A percentile compares a stretch with the other conserved stretches of the same genome.
These are phyloP conservation scores for Sterrhoptilus dennistouni DNA, from an alignment of 2,113 vertebrate species.

Conservation along the genomic window DNA sequence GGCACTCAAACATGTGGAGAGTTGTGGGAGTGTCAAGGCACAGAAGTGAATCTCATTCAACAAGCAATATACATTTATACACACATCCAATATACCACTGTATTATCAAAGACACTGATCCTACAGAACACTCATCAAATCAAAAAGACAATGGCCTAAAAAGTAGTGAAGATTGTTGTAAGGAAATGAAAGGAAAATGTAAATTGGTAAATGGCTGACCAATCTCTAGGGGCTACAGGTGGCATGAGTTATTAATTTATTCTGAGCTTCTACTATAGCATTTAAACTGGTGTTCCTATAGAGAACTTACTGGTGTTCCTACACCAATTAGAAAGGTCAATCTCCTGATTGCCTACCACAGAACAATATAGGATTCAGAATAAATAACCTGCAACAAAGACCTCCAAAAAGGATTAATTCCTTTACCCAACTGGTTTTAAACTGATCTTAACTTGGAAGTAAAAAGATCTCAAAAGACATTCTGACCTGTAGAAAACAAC, in stretches of 20 bases:
- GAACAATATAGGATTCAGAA: background rate
- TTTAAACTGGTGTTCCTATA: background rate
- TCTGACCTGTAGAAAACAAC: background rate
- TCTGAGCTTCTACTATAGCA: background rate
- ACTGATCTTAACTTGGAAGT: background rate
- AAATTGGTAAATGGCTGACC: background rate
- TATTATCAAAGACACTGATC: background rate
- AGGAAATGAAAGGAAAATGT: background rate
- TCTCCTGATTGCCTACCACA: background rate
- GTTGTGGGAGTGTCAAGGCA: background rate
- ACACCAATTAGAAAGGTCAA: background rate
- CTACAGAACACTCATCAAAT: background rate
- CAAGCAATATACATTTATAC: background rate
- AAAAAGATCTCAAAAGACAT: background rate
- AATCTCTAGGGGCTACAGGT: background rate
- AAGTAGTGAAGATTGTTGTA: background rate
- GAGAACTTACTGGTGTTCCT: background rate
- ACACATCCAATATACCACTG: background rate
- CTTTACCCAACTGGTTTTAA: background rate
- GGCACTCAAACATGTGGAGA: background rate
- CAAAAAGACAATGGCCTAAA: background rate
- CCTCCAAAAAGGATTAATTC: background rate
- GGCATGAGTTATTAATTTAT: background rate
- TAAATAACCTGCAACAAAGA: background rate
- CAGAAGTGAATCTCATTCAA: background rate